Evolutionary conservation across 37 sponge, comb jelly and placozoan species (phyloP).

Genomic region (Theonella swinhoei): DNA sequence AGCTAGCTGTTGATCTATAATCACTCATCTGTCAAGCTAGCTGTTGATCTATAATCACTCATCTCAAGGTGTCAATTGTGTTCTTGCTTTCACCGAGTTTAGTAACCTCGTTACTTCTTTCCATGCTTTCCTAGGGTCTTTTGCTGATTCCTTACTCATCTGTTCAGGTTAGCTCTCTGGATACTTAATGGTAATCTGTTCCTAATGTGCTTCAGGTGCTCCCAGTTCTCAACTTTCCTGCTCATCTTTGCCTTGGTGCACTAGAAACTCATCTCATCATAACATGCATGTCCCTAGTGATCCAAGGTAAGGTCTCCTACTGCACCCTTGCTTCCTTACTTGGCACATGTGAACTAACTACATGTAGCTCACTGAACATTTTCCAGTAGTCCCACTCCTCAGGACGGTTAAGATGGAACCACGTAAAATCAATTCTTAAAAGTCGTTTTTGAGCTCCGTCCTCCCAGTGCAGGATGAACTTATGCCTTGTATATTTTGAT

Average conservation of each 20-base stretch:
- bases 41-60: not conserved
- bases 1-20: too few species aligned
- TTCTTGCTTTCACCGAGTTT: not conserved
- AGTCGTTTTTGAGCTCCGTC: too few species aligned
- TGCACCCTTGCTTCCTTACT: constrained; percentile 2
- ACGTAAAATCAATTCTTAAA: too few species aligned
- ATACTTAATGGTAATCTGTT: not conserved
- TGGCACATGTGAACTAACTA: constrained; percentile 18
- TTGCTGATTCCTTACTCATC: not conserved
- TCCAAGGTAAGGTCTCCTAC: constrained; percentile 35
- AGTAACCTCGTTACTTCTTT: constrained; percentile 9
- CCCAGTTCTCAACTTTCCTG: constrained; percentile 19
- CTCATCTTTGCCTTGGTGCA: constrained; percentile 22
- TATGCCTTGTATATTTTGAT: too few species aligned
- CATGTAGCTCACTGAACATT: not conserved
- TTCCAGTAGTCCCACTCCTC: constrained; percentile 50
- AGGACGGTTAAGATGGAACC: too few species aligned
- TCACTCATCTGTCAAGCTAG: constrained; percentile 6
- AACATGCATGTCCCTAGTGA: not conserved
- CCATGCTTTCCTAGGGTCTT: constrained; percentile 34
- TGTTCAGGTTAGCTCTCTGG: constrained; percentile 10
- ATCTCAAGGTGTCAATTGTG: not conserved
- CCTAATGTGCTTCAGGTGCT: constrained; percentile 13
- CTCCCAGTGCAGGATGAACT: too few species aligned
- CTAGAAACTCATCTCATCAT: constrained; percentile 1